Evolutionary conservation across 2,888 invertebrate genomes (phyloP).

Genomic region (Platycheirus albimanus): DNA sequence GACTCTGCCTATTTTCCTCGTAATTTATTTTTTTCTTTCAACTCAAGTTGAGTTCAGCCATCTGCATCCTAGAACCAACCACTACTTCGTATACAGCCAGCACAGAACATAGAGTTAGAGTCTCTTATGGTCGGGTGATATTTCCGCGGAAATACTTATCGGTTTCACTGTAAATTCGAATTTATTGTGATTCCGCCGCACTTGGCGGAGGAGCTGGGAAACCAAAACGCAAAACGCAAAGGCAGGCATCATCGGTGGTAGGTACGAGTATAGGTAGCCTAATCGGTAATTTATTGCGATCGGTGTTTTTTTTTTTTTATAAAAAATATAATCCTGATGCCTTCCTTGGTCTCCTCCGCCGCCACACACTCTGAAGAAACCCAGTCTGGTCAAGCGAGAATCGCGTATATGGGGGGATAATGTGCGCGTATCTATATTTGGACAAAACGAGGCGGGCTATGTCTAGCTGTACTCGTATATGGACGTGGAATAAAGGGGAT

Average conservation of each 20-base stretch:
- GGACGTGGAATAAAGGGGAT: constrained; percentile 17
- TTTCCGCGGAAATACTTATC: constrained; percentile 69
- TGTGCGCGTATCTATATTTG: constrained; percentile 54
- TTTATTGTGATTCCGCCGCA: constrained; percentile 64
- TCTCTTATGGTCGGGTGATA: constrained; percentile 33
- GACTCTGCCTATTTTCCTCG: constrained; percentile 46
- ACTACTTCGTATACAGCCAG: too few relatives aligned
- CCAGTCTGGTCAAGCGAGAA: constrained; percentile 44
- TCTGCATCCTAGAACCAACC: constrained; percentile 52
- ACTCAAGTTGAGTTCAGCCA: constrained; percentile 28
- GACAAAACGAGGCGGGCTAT: constrained; percentile 34
- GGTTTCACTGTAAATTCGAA: constrained; percentile 67
- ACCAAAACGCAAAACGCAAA: constrained; percentile 50
- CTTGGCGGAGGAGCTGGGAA: constrained; percentile 11
- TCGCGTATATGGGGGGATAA: constrained; percentile 34
- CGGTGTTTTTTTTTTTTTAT: constrained; percentile 72
- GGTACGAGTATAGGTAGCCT: constrained; percentile 77
- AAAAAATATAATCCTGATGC: too few relatives aligned
- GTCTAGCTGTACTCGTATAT: constrained; percentile 22
- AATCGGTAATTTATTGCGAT: constrained; percentile 81
- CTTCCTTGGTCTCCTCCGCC: too few relatives aligned
- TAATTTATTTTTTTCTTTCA: constrained; percentile 55
- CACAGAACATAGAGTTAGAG: not conserved
- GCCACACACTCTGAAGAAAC: not conserved
- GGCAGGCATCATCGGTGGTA: constrained; percentile 41